Conservation (phyloP, 1,140 invertebrate species). For the Harpegnathos saltator region DNA sequence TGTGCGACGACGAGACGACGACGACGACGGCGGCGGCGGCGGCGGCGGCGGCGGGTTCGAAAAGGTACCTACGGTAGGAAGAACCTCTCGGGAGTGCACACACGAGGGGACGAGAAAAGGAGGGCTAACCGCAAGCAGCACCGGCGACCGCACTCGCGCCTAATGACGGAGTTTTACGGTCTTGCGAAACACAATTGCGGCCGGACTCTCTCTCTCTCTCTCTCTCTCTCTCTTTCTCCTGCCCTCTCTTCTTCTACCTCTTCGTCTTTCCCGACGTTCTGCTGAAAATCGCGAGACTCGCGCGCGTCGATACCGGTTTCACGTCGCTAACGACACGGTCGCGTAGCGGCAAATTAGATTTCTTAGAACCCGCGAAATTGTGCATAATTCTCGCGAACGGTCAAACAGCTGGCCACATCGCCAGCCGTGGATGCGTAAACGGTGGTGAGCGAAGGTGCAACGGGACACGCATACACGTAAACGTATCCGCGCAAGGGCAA, state of each 20-base stretch:
- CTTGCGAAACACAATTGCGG: constrained; percentile 78
- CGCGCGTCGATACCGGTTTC: constrained; percentile 10
- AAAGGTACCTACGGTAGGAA: constrained; percentile 69
- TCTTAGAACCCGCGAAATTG: neutral
- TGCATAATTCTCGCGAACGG: constrained; percentile 11
- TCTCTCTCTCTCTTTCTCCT: too few species aligned
- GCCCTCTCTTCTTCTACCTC: too few species aligned
- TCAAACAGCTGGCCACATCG: too few species aligned
- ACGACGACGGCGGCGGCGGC: neutral
- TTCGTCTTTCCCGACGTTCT: constrained; percentile 3
- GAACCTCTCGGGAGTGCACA: constrained; percentile 27
- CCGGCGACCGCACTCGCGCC: constrained; percentile 75
- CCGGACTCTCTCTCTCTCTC: neutral
- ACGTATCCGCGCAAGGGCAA: constrained; percentile 1
- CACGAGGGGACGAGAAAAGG: constrained; percentile 65
- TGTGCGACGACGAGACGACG: constrained; percentile 1
- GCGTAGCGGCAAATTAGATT: neutral
- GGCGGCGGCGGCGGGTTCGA: constrained; percentile 49
- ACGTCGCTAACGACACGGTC: neutral
- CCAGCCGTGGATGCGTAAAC: too few species aligned
- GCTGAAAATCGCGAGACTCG: constrained; percentile 10
- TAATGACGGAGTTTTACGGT: constrained; percentile 80
- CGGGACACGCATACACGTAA: too few species aligned
- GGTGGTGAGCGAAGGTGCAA: too few species aligned
- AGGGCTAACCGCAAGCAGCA: constrained; percentile 75